Percentiles rank a stretch among this genome's conserved stretches.
Conservation (phyloP, 1,140 invertebrate genomes). For the Sycophila sp. region DNA sequence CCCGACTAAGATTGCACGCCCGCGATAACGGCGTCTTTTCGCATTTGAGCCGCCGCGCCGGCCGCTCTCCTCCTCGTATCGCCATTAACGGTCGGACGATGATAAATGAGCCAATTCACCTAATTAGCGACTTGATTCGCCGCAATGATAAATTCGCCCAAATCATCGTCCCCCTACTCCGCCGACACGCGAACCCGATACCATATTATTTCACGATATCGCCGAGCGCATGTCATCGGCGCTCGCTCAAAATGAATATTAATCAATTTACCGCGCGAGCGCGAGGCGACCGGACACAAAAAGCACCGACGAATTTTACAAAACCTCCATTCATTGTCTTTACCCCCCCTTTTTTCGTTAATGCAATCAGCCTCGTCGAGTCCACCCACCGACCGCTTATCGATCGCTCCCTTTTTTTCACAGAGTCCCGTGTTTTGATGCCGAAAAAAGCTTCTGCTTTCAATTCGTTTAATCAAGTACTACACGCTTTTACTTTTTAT, state of each 20-base stretch:
- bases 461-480: too few relatives aligned
- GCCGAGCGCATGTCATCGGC: slow-evolving; percentile 38
- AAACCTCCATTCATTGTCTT: background rate
- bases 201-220: slow-evolving; percentile 39
- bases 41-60: slow-evolving; percentile 13
- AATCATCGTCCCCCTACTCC: too few relatives aligned
- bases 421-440: too few relatives aligned
- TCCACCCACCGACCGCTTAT: background rate
- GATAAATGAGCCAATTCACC: slow-evolving; percentile 38
- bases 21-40: slow-evolving; percentile 37
- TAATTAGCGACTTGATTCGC: slow-evolving; percentile 39
- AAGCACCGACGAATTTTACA: slow-evolving; percentile 14
- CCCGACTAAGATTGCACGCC: slow-evolving; percentile 14
- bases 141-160: slow-evolving; percentile 32
- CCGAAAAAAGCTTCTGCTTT: too few relatives aligned
- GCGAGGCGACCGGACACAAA: slow-evolving; percentile 46
- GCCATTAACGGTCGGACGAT: slow-evolving; percentile 36
- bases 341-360: too few relatives aligned
- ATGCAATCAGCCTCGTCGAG: too few relatives aligned
- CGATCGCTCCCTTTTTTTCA: too few relatives aligned
- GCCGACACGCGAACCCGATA: background rate
- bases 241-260: slow-evolving; percentile 49
- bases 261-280: slow-evolving; percentile 50
- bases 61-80: slow-evolving; percentile 32
- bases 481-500: too few relatives aligned